Evolutionary conservation across 1,140 invertebrate species (phyloP), one percentile per base, ranked within the genome.

Genomic region (Drosophila fuyamai): DNA sequence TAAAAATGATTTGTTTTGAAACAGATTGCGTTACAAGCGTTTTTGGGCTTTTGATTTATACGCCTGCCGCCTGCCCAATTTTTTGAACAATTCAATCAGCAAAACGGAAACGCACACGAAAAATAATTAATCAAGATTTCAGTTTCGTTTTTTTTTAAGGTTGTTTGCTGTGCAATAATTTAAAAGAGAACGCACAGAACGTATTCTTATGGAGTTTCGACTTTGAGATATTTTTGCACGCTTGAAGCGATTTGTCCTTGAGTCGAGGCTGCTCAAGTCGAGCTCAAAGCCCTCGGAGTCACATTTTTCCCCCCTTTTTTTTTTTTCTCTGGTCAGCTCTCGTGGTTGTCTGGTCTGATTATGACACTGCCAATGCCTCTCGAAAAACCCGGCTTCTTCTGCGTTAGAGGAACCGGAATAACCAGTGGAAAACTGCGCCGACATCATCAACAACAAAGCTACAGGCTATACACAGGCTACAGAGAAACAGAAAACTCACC

Each of bases 371-470:
- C 81, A 81, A 80, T 76, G 82, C 82, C 82, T 86, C 82, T 61
- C 66, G 77, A 38, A 51, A 14, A 27, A 29, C n/a, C 35, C 55
- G 55, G n/a, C 59, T 63, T 40, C n/a, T 46, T 29, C 27, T 36
- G 59, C 71, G 79, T 88, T 83, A 88, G 83, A 82, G 82, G 83
- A 88, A 88, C 83, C 84, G 83, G 83, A 88, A 80, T 89, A 88
- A 88, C 83, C 84, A 88, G 83, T 88, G 84, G 83, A 86, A 88
- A 88, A 88, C 67, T 53, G 58, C 54, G 32, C 44, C 47, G 27
- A 48, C 57, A 48, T 38, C 40, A 38, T 18, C 43, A 46, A 48
- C 57, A 44, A 29, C 54, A 18, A 35, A 16, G 14, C 29, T 9
- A 32, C 46, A 48, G 12, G 36, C 36, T 38, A 4, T 16, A 14